These are phyloP conservation scores for Hypomecis atomaria DNA, from an alignment of 2,888 invertebrate genomes.

Conservation along the genomic window DNA sequence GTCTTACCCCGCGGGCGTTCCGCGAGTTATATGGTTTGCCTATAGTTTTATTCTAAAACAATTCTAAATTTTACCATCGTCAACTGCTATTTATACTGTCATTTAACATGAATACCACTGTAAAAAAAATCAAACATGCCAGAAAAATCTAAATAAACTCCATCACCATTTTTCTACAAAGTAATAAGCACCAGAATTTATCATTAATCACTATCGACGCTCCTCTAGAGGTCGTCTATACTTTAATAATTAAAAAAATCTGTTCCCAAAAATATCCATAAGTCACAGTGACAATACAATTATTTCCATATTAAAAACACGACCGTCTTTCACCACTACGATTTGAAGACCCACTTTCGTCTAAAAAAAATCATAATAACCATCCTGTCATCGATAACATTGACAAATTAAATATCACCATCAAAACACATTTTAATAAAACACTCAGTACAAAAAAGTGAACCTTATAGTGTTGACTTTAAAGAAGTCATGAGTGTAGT, in stretches of 20 bases:
- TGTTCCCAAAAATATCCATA: conserved; percentile 28
- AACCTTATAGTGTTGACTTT: conserved; percentile 40
- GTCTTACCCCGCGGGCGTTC: too few relatives aligned
- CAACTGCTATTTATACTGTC: too few relatives aligned
- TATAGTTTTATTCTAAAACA: too few relatives aligned
- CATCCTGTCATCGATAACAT: conserved; percentile 76
- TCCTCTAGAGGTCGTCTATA: background rate
- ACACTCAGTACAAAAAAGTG: conserved; percentile 7
- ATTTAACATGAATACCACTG: too few relatives aligned
- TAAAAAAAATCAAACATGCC: background rate
- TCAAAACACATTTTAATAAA: conserved; percentile 31
- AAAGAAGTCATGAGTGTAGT: conserved; percentile 40
- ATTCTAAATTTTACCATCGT: too few relatives aligned
- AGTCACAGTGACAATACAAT: conserved; percentile 39
- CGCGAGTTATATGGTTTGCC: too few relatives aligned
- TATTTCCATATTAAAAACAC: conserved; percentile 36
- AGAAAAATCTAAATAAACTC: background rate
- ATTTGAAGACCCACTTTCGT: conserved; percentile 53
- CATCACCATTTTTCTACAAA: background rate
- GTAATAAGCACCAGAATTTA: background rate
- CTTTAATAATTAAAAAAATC: conserved; percentile 13
- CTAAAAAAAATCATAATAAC: conserved; percentile 67
- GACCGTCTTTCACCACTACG: conserved; percentile 26
- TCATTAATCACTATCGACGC: conserved; percentile 4
- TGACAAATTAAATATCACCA: conserved; percentile 82